Base-by-base conservation (phyloP, 1,140 invertebrate genomes). In the Pseudachorutes palmiensis region DNA sequence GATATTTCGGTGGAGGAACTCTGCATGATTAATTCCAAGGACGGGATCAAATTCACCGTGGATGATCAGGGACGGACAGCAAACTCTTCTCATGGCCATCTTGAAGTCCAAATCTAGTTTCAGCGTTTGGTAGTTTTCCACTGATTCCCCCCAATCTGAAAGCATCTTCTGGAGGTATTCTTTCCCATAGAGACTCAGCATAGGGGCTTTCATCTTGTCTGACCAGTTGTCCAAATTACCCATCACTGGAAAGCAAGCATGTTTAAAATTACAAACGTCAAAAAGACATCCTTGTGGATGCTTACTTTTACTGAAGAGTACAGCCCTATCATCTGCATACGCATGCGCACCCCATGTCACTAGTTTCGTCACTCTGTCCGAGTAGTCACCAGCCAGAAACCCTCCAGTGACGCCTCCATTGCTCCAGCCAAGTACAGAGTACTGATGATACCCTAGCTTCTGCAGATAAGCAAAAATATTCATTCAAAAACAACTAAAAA, bases 381-480 rank as follows among this genome's bases (percentile, higher is more conserved):
- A 83, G 77, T 86, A 83, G 41, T 83, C 84, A 0, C 85, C 85
- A 14, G 90, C 88, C 2, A 90, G 70, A 2, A 92, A 85, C 48
- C 94, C 79, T 2, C 83, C 85, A 5, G 87, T 86, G 36, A 88
- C 90, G 1, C 88, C 92, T 45, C 92, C 92, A 79, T 94, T 90
- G 79, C 89, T 92, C 90, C 91, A 95, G 0, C 92, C 92, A 28
- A 94, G 68, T 0, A 94, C 72, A 0, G 90, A 92, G 80, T 86
- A 92, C 73, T 55, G 3, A 9, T 55, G 12, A 3, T 16, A 55
- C 24, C 51, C 51, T 5, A 55, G 51, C 24, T 55, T 55, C 51
- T 55, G 51, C 19, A 41, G 5, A 19, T 9, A 41, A 41, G 19
- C 19, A 9, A 41, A 41, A 41, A 19, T 19, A 41, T 41, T 9